Percentiles rank a stretch among this genome's conserved stretches.
Evolutionary conservation across 2,113 vertebrate species (phyloP).

Genomic region (Hypocryptadius cinnamomeus): DNA sequence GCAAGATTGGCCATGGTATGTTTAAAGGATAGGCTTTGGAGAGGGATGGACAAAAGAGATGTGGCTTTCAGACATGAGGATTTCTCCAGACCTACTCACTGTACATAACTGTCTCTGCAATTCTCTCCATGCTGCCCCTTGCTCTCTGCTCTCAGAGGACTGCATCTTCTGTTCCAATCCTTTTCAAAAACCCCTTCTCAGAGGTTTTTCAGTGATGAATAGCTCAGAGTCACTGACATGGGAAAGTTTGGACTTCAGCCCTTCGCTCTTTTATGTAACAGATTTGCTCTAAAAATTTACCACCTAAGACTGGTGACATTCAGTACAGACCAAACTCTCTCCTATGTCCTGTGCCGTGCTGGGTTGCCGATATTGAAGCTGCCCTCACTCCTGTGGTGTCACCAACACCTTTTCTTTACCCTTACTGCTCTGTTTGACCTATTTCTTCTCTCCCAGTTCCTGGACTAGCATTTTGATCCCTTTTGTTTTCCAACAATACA

Average conservation of each 20-base stretch:
- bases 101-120: background rate
- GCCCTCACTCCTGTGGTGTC: background rate
- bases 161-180: background rate
- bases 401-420: background rate
- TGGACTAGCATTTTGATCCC: background rate
- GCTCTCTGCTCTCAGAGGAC: background rate
- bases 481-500: background rate
- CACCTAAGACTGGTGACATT: background rate
- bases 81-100: background rate
- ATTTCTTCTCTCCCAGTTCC: background rate
- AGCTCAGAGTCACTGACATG: background rate
- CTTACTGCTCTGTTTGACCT: background rate
- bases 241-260: background rate
- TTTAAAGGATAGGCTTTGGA: background rate
- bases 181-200: background rate
- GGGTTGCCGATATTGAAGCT: background rate
- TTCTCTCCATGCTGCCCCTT: background rate
- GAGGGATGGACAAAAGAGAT: background rate
- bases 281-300: background rate
- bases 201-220: background rate
- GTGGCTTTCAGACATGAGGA: background rate
- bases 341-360: accelerated
- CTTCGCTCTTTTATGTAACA: background rate
- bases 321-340: background rate
- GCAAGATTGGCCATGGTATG: conserved; percentile 95